Conservation (phyloP, 2,113 vertebrate genomes). For the Phocoena phocoena region DNA sequence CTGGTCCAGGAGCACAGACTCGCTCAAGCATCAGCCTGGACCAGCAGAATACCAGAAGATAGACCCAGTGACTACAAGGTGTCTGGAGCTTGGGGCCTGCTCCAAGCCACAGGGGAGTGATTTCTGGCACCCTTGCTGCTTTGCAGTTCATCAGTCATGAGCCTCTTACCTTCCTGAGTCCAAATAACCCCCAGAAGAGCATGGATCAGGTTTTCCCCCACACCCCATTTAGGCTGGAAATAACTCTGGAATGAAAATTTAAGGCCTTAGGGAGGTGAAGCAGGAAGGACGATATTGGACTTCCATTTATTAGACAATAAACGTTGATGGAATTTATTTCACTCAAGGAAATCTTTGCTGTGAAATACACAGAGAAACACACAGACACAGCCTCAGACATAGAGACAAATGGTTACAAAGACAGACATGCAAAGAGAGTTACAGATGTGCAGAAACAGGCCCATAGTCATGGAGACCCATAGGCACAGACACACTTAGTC, state of each 20-base stretch:
- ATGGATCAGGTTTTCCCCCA: neutral
- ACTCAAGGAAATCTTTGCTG: neutral
- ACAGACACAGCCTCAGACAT: slow-evolving; percentile 4
- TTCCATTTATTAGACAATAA: slow-evolving; percentile 56
- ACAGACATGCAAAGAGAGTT: neutral
- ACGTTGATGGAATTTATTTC: neutral
- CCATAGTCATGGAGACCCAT: neutral
- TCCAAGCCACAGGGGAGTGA: neutral
- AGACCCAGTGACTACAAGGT: neutral
- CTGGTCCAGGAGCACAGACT: neutral
- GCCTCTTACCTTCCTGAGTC: neutral
- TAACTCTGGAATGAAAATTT: slow-evolving; percentile 48
- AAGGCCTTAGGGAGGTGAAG: slow-evolving; percentile 33
- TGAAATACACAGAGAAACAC: slow-evolving; percentile 8
- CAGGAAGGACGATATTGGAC: slow-evolving; percentile 26
- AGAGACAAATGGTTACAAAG: neutral
- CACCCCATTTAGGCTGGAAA: slow-evolving; percentile 14
- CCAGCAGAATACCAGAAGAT: neutral
- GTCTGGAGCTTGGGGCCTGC: neutral
- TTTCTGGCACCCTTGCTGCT: neutral
- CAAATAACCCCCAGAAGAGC: neutral
- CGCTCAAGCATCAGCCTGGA: neutral
- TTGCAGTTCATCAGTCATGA: neutral
- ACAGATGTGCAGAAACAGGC: neutral
- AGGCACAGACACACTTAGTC: neutral